Base-by-base conservation (phyloP, 2,797 vertebrate genomes). In the Sus cebifrons region DNA sequence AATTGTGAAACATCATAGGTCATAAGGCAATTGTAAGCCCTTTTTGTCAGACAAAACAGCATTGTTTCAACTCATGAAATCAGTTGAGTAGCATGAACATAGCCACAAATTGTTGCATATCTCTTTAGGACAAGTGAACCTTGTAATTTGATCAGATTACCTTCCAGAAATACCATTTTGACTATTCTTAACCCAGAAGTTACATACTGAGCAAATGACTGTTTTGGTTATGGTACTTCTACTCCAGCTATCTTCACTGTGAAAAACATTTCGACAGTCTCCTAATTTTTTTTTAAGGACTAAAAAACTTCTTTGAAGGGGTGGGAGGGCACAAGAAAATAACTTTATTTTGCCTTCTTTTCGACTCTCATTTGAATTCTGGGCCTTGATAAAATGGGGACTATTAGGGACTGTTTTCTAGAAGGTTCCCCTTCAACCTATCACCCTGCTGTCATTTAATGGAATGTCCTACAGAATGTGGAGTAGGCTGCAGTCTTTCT, bases 81-180 rank as follows among this genome's bases (percentile, higher is more conserved):
- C 95, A 91, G 82, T 97, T 97, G 95, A 98, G 97, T 97, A 96
- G 97, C 89, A 85, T 96, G 97, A 95, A 44, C 94, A 96, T 84
- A 79, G 97, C 95, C 96, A 85, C 94, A 98, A 98, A 97, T 91
- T 97, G 93, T 77, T 91, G 92, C 86, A 94, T 75, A 36, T 94
- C 71, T 98, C 97, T 97, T 97, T 88, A 96, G 97, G 97, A 97
- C 84, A 97, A 97, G 89, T 91, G 95, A 97, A 94, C 91, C 86
- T 96, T 89, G 94, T 97, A 96, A 97, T 97, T 90, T 97, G 83
- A 97, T 98, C 95, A 98, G 97, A 97, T 98, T 95, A 96, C 95
- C 95, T 95, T 97, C 73, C 71, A 95, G 96, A 97, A 98, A 97
- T 93, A 92, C 75, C 89, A 40, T 96, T 98, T 96, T 97, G 98